Base-by-base conservation (phyloP, 2,113 vertebrate genomes). In the Vidua macroura region DNA sequence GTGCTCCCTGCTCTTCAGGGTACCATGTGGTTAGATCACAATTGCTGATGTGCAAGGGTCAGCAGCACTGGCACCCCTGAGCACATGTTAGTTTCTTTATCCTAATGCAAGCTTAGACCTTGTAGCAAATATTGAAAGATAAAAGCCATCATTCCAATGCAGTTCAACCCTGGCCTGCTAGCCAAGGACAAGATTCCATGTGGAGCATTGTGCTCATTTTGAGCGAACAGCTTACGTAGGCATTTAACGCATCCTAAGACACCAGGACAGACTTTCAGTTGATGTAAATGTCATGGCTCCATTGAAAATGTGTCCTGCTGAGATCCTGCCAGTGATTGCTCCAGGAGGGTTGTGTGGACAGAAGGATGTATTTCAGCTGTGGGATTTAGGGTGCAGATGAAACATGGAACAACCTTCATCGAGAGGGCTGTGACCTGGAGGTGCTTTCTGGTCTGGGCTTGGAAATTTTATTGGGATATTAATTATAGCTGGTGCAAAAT, bases 381-480 rank as follows among this genome's bases (percentile, higher is more conserved):
- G 68, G 55, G 30, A 30, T 70, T 86, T 70, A 62, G 74, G 17
- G 20, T 67, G 35, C 59, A 88, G 51, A 87, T 91, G 59, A 87
- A 72, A 74, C 9, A 10, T 8, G n/a, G 74, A 92, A 27, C 31
- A 48, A 19, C 41, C 33, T 91, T 91, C 82, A 73, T 83, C 74
- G 82, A 51, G 70, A 75, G 39, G n/a, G 14, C 64, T 94, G 52
- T 94, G 85, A 70, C 90, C 91, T 95, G 79, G 52, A 90, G 87
- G 79, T 95, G 24, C 72, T 83, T 19, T 96, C 63, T 85, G 63
- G 30, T 91, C 39, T 94, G 67, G 79, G 90, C 64, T 93, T 96
- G 88, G 78, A 69, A 90, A 91, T 64, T 80, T 90, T n/a, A 23
- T 83, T 93, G 84, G 25, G 39, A 39, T 95, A 89, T 93, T 95